phyloP scores from a whole-genome alignment of 2,113 vertebrate species.

The Prochilodus magdalenae region DNA sequence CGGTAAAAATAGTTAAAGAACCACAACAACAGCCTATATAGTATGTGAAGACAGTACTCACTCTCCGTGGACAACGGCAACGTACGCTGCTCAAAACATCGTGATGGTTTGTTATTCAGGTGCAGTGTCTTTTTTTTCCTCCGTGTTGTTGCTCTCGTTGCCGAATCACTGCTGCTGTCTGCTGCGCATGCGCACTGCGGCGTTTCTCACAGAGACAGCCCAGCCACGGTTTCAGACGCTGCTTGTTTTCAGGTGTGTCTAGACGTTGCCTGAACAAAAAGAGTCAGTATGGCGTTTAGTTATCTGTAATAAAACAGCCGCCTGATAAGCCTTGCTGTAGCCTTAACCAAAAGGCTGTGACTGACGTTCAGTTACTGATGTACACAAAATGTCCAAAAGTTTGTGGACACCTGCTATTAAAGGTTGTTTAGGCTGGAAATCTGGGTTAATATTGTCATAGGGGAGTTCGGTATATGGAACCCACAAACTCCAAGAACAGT shows the following conservation, averaged over 20 bases:
- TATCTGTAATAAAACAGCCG: too few species aligned
- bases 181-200: constrained; percentile 78
- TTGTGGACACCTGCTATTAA: too few species aligned
- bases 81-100: constrained; percentile 74
- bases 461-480: too few species aligned
- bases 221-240: constrained; percentile 40
- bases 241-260: constrained; percentile 41
- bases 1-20: too few species aligned
- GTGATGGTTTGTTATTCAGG: constrained; percentile 73
- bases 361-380: not conserved
- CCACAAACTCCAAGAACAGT: too few species aligned
- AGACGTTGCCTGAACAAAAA: constrained; percentile 47
- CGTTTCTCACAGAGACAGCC: constrained; percentile 42
- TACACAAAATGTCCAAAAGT: too few species aligned
- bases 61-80: constrained; percentile 73
- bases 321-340: not conserved
- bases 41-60: constrained; percentile 69
- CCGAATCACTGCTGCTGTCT: constrained; percentile 86
- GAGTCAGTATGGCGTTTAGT: too few species aligned
- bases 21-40: not conserved
- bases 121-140: constrained; percentile 56
- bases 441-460: too few species aligned
- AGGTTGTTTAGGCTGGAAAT: too few species aligned
- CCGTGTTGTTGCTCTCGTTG: constrained; percentile 68
- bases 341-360: not conserved